Conservation (phyloP, 2,888 invertebrate genomes). For the Agonopterix subpropinquella region DNA sequence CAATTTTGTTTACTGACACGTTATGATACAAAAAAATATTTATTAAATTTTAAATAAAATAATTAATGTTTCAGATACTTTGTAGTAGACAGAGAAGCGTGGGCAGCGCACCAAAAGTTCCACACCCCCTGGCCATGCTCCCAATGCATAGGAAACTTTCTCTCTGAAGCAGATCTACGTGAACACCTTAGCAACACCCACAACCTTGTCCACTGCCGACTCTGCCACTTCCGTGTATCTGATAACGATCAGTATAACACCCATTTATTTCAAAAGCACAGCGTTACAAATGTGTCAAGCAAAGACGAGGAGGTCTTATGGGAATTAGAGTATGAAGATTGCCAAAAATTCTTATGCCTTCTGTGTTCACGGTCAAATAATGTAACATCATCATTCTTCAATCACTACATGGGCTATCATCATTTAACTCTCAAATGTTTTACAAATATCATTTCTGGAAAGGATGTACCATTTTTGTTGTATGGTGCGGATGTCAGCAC, state of each 20-base stretch:
- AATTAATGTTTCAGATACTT: conserved; percentile 51
- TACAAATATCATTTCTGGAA: conserved; percentile 48
- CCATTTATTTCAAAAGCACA: conserved; percentile 61
- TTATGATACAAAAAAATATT: too few species aligned
- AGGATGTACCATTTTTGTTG: conserved; percentile 49
- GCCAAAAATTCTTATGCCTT: conserved; percentile 45
- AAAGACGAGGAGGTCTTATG: conserved; percentile 49
- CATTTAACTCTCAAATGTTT: conserved; percentile 65
- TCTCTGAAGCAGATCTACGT: conserved; percentile 40
- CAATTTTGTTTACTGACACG: too few species aligned
- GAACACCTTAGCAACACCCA: conserved; percentile 48
- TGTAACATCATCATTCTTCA: conserved; percentile 41
- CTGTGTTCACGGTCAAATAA: conserved; percentile 54
- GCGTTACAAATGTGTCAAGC: conserved; percentile 40
- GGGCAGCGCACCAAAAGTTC: conserved; percentile 50
- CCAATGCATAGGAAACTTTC: conserved; percentile 54
- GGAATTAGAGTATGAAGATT: conserved; percentile 46
- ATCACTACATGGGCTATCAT: conserved; percentile 64
- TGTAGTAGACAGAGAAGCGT: conserved; percentile 52
- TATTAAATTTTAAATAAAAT: too few species aligned
- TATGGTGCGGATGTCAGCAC: conserved; percentile 56
- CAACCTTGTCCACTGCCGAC: conserved; percentile 57
- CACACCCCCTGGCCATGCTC: conserved; percentile 67
- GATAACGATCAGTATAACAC: conserved; percentile 51
- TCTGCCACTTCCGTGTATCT: conserved; percentile 57